Evolutionary conservation across 37 sponge, comb jelly and placozoan genomes (phyloP).

Genomic region (Geodia barretti): DNA sequence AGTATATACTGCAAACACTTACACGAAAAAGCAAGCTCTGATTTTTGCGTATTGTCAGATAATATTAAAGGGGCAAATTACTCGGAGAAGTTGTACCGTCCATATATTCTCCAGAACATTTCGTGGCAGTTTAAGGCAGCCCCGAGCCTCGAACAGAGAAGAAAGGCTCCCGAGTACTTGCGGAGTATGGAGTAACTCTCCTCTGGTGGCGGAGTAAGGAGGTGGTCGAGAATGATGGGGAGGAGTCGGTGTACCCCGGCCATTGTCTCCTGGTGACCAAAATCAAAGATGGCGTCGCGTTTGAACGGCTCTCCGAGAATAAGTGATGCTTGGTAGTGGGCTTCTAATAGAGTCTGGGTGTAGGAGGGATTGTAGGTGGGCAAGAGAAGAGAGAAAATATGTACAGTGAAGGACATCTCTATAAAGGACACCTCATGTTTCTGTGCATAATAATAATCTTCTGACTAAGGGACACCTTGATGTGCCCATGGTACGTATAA

Average conservation of each 20-base stretch:
- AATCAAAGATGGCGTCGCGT: slow-evolving; percentile 64
- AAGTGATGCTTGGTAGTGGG: slow-evolving; percentile 67
- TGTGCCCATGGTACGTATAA: too few relatives aligned
- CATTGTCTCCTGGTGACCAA: slow-evolving; percentile 68
- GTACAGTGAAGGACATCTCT: too few relatives aligned
- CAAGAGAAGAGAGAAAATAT: slow-evolving; percentile 6
- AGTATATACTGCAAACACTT: too few relatives aligned
- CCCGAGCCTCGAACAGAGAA: slow-evolving; percentile 81
- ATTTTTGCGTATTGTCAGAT: too few relatives aligned
- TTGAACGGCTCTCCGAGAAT: slow-evolving; percentile 88
- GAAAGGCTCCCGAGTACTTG: slow-evolving; percentile 87
- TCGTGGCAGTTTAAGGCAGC: slow-evolving; percentile 71
- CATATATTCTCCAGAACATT: slow-evolving; percentile 64
- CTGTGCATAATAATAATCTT: too few relatives aligned
- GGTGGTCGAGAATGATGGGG: slow-evolving; percentile 75
- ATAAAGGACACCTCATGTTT: too few relatives aligned
- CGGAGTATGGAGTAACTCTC: slow-evolving; percentile 91
- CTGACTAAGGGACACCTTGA: too few relatives aligned
- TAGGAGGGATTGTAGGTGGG: neutral
- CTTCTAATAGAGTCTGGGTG: slow-evolving; percentile 57
- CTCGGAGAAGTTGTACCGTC: slow-evolving; percentile 38
- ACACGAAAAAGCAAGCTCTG: too few relatives aligned
- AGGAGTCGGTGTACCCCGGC: slow-evolving; percentile 60
- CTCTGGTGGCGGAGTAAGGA: slow-evolving; percentile 90
- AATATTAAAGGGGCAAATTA: too few relatives aligned